Evolutionary conservation across 2,888 invertebrate genomes (phyloP), one percentile per base, ranked within the genome.

Genomic region (Crioceris asparagi): DNA sequence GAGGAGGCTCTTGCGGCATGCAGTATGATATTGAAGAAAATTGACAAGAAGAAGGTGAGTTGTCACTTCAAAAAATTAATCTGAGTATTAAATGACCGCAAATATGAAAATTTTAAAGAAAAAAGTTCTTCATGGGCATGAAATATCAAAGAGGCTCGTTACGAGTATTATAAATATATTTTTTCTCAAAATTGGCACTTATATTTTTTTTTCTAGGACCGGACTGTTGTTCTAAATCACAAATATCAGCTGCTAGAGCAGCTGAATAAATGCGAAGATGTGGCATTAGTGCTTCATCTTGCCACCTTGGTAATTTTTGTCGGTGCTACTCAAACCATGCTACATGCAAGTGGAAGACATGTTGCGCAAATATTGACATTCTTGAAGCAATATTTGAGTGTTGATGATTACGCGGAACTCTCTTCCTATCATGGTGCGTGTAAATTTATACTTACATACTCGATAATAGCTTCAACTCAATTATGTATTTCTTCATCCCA

Each of bases 261-360:
- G 62, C 60, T 96, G 39, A 75, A 77, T 35, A 67, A 68, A 40
- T 79, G 80, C 38, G 72, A 75, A 26, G 88, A 91, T 53, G 78
- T 86, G 10, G 85, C 90, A 0, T 61, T 88, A 21, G 72, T 79
- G 34, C 65, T 93, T 29, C 90, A 91, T 62, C 66, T 91, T 36
- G 75, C 80, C 0, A 75, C 76, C 1, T 67, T 88, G 42, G 71
- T 90, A 27, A 72, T 93, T 37, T 92, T 90, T 57, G 85, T 85
- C 34, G 75, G 77, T 7, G 70, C 79, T 2, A 86, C 85, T 1
- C 84, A 87, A 51, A 77, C 72, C 49, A 84, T 91, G 69, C 58
- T 96, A 17, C 90, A 94, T 63, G 91, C 91, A 10, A 93, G 94
- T 17, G 97, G 97, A 0, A 79, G 88, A 60, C 91, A 91, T 66